Percentiles rank a stretch among this genome's conserved stretches.
These are phyloP conservation scores for Coremacera marginata DNA, from an alignment of 2,888 invertebrate genomes.

Conservation along the genomic window DNA sequence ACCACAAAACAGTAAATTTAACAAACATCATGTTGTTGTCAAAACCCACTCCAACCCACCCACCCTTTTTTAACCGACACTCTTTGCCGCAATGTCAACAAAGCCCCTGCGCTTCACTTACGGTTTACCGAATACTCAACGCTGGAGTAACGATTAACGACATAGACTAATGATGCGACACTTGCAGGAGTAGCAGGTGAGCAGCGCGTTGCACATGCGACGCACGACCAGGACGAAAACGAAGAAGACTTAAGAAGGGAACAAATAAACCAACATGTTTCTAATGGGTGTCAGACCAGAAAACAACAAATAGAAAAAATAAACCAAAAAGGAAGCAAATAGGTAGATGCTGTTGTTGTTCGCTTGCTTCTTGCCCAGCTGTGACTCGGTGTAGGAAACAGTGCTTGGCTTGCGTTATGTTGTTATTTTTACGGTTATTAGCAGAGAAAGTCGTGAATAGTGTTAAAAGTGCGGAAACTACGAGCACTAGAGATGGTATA, in stretches of 20 bases:
- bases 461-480: constrained; percentile 19
- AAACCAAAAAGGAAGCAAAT: constrained; percentile 3
- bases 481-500: background rate
- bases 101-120: background rate
- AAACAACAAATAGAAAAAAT: background rate
- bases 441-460: constrained; percentile 6
- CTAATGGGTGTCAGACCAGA: background rate
- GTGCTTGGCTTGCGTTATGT: constrained; percentile 2
- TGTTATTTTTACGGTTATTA: constrained; percentile 31
- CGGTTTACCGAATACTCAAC: constrained; percentile 9
- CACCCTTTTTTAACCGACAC: background rate
- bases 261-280: constrained; percentile 16
- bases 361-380: constrained; percentile 19
- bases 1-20: background rate
- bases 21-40: background rate
- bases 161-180: constrained; percentile 56
- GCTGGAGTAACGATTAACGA: constrained; percentile 39
- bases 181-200: constrained; percentile 50
- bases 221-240: constrained; percentile 21
- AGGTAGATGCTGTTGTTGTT: constrained; percentile 16
- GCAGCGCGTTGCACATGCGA: constrained; percentile 48
- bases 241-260: constrained; percentile 10
- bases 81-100: background rate
- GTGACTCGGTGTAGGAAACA: constrained; percentile 9
- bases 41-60: background rate